Evolutionary conservation across 2,888 invertebrate genomes (phyloP).

Genomic region (Sinohyriopsis cumingii): DNA sequence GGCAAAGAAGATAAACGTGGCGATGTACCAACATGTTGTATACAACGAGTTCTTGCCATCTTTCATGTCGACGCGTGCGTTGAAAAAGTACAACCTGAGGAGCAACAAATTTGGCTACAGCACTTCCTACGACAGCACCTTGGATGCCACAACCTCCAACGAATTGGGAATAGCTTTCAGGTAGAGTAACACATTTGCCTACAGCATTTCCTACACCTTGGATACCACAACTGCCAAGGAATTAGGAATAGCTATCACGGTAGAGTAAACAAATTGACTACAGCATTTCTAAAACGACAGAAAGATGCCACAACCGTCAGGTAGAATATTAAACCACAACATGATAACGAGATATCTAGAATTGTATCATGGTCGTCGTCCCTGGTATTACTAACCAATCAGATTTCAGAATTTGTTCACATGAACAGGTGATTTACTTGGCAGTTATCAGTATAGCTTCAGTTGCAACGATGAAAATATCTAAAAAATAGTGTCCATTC

Average conservation of each 20-base stretch:
- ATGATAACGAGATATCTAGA: too few relatives aligned
- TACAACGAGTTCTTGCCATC: constrained; percentile 70
- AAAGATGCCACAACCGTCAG: constrained; percentile 82
- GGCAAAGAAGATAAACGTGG: too few relatives aligned
- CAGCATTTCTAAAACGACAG: constrained; percentile 84
- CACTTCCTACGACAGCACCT: constrained; percentile 83
- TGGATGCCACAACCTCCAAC: constrained; percentile 91
- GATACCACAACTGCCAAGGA: constrained; percentile 93
- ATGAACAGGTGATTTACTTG: too few relatives aligned
- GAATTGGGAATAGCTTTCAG: constrained; percentile 90
- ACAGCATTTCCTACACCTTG: constrained; percentile 84
- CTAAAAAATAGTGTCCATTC: too few relatives aligned
- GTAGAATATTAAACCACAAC: neutral
- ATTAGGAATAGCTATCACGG: constrained; percentile 88
- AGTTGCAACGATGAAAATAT: too few relatives aligned
- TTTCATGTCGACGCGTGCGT: constrained; percentile 78
- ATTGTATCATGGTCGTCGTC: too few relatives aligned
- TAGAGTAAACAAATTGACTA: constrained; percentile 77
- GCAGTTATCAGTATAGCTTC: too few relatives aligned
- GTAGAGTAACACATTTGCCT: constrained; percentile 71
- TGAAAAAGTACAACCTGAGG: constrained; percentile 71
- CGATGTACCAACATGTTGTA: constrained; percentile 50
- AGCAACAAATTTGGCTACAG: constrained; percentile 79
- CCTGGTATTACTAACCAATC: too few relatives aligned
- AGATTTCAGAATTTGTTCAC: too few relatives aligned